Percentiles rank a stretch among this genome's conserved stretches.
Evolutionary conservation across 2,888 invertebrate species (phyloP).

Genomic region (Andricus quercusramuli): DNA sequence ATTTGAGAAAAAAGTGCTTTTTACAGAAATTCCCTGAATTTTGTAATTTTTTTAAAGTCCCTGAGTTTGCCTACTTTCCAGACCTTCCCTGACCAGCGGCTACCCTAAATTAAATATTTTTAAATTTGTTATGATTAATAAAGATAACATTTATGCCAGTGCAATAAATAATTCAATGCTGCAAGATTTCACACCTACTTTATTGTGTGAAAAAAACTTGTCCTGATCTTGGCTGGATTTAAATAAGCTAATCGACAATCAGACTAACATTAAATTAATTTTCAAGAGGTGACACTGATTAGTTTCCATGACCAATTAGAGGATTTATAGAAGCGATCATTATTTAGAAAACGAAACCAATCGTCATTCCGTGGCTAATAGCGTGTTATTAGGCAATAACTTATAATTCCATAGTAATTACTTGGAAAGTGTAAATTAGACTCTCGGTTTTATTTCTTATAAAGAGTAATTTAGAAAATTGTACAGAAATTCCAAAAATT

Average conservation of each 20-base stretch:
- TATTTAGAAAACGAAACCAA: slow-evolving; percentile 34
- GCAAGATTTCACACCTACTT: background rate
- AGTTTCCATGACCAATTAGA: slow-evolving; percentile 12
- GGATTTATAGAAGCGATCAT: slow-evolving; percentile 23
- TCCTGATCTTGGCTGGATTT: background rate
- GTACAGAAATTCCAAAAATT: background rate
- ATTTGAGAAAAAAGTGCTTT: no score
- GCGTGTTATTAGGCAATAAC: slow-evolving; percentile 25
- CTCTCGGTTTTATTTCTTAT: background rate
- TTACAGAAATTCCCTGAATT: no score
- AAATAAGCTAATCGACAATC: background rate
- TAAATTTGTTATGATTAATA: background rate
- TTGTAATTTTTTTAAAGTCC: no score
- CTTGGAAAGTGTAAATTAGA: slow-evolving; percentile 14
- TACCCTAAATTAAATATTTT: background rate
- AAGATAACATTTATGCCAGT: background rate
- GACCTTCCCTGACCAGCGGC: no score
- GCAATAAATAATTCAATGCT: background rate
- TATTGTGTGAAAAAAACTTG: background rate
- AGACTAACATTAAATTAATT: slow-evolving; percentile 5
- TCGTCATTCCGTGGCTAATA: slow-evolving; percentile 16
- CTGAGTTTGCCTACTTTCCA: no score
- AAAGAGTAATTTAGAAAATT: background rate
- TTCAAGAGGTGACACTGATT: background rate
- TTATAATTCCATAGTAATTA: slow-evolving; percentile 8